A percentile compares a stretch with the other conserved stretches of the same genome.
Conservation (phyloP, 2,888 invertebrate species). For the Sarcophaga variegata region DNA sequence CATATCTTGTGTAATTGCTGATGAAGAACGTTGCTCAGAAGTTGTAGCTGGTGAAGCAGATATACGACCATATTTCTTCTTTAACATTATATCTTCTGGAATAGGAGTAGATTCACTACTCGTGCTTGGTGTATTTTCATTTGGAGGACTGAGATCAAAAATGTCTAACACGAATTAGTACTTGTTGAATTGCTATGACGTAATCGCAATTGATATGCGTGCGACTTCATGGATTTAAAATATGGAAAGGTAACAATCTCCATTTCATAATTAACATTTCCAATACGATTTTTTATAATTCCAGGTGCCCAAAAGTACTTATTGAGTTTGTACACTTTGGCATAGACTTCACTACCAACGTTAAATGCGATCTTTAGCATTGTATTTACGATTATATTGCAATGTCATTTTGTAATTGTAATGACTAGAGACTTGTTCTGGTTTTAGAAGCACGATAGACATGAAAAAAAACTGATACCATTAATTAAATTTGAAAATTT, state of each 20-base stretch:
- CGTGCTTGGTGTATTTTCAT: not conserved
- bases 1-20: not conserved
- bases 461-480: constrained; percentile 22
- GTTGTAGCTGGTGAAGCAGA: not conserved
- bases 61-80: not conserved
- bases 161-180: constrained; percentile 15
- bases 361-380: constrained; percentile 35
- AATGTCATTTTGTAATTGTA: constrained; percentile 19
- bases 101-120: not conserved
- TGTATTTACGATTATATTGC: constrained; percentile 42
- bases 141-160: constrained; percentile 12
- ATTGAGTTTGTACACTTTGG: constrained; percentile 36
- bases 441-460: constrained; percentile 41
- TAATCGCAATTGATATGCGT: constrained; percentile 23
- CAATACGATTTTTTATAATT: constrained; percentile 1
- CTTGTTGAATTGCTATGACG: not conserved
- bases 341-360: constrained; percentile 35
- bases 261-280: constrained; percentile 39
- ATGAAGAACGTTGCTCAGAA: not conserved
- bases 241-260: constrained; percentile 23
- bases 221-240: constrained; percentile 7
- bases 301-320: constrained; percentile 45
- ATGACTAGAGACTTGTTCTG: constrained; percentile 35
- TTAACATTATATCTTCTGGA: not conserved
- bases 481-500: constrained; percentile 5